A percentile compares a stretch with the other conserved stretches of the same genome.
Evolutionary conservation across 2,888 invertebrate genomes (phyloP).

Genomic region (Hirtodrosophila cameraria): DNA sequence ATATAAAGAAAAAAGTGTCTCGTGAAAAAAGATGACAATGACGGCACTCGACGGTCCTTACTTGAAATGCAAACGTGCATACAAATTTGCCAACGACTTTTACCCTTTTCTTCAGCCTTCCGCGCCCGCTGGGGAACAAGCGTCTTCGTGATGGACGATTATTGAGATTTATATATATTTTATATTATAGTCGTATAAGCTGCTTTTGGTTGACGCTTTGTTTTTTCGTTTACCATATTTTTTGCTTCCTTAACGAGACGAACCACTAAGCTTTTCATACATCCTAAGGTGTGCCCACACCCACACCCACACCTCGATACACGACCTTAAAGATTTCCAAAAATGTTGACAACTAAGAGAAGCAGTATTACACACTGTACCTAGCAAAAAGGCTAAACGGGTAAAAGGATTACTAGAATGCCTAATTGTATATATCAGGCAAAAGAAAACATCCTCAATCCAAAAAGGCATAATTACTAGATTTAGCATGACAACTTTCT

Average conservation of each 20-base stretch:
- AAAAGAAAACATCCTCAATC: no score
- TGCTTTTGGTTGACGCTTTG: conserved; percentile 68
- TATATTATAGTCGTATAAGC: conserved; percentile 65
- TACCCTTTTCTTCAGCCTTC: conserved; percentile 36
- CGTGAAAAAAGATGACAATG: conserved; percentile 1
- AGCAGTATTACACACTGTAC: no score
- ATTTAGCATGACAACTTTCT: no score
- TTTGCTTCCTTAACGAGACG: conserved; percentile 4
- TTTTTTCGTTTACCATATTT: conserved; percentile 45
- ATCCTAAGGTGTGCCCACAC: neutral
- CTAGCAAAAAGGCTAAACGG: no score
- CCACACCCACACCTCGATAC: no score
- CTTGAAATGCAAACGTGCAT: conserved; percentile 50
- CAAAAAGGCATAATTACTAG: no score
- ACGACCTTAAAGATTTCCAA: no score
- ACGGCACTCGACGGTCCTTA: neutral
- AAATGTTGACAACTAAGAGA: no score
- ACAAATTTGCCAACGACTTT: conserved; percentile 66
- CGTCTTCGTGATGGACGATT: conserved; percentile 81
- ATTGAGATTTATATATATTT: conserved; percentile 83
- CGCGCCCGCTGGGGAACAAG: conserved; percentile 18
- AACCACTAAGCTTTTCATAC: conserved; percentile 12
- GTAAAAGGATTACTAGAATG: no score
- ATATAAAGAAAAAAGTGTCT: conserved; percentile 1
- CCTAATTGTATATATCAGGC: no score